phyloP scores from a whole-genome alignment of 2,888 invertebrate species.

The Amiota minor region DNA sequence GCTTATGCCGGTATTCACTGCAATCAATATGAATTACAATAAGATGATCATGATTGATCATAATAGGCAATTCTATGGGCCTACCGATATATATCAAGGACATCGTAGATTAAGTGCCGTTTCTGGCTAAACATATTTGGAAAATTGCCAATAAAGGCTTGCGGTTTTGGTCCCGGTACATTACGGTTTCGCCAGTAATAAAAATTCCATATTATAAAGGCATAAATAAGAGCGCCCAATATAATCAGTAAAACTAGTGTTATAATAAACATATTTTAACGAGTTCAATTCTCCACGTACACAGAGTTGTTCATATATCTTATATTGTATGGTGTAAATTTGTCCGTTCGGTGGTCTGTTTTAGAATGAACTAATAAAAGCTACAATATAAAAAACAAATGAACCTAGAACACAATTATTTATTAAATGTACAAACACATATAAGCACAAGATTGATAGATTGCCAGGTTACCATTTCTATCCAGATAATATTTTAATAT shows the following conservation, averaged over 20 bases:
- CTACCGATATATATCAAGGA: slow-evolving; percentile 72
- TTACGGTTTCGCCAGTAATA: slow-evolving; percentile 71
- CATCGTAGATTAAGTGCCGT: slow-evolving; percentile 64
- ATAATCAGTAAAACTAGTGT: slow-evolving; percentile 32
- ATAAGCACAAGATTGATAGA: too few relatives aligned
- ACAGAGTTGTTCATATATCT: too few relatives aligned
- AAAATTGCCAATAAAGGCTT: slow-evolving; percentile 68
- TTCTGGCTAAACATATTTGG: slow-evolving; percentile 58
- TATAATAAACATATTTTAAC: slow-evolving; percentile 1
- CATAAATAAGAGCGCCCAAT: slow-evolving; percentile 48
- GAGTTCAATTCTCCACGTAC: background rate
- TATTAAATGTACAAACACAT: too few relatives aligned
- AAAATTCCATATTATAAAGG: slow-evolving; percentile 65
- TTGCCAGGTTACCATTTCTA: too few relatives aligned
- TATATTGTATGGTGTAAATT: too few relatives aligned
- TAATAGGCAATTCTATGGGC: background rate
- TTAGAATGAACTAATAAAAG: too few relatives aligned
- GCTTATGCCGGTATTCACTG: slow-evolving; percentile 58
- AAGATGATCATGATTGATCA: background rate
- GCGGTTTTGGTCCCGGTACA: slow-evolving; percentile 70
- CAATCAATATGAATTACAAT: background rate
- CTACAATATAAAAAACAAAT: too few relatives aligned
- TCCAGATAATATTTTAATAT: too few relatives aligned
- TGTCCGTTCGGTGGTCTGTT: too few relatives aligned
- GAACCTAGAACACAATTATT: too few relatives aligned